phyloP scores from a whole-genome alignment of 2,797 vertebrate genomes.

The Sebastes diaconus region DNA sequence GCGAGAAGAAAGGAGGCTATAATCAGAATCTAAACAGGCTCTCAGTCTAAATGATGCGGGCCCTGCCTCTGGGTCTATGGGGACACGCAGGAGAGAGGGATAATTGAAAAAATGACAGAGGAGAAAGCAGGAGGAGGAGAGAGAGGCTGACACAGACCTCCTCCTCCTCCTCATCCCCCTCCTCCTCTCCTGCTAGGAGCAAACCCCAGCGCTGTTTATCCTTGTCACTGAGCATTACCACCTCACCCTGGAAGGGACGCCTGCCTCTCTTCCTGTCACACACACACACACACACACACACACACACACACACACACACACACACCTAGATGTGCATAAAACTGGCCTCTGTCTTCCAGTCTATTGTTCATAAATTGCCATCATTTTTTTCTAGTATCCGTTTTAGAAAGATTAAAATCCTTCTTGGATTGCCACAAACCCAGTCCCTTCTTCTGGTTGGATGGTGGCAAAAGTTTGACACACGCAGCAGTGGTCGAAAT shows the following conservation, averaged over 20 bases:
- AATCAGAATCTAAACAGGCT: constrained; percentile 84
- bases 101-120: constrained; percentile 87
- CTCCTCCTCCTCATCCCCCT: constrained; percentile 29
- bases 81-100: constrained; percentile 76
- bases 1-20: constrained; percentile 74
- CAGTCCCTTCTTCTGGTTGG: not conserved
- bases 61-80: constrained; percentile 72
- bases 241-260: constrained; percentile 67
- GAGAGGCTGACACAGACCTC: constrained; percentile 66
- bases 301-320: constrained; percentile 13
- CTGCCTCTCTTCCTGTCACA: constrained; percentile 43
- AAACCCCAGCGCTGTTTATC: constrained; percentile 84
- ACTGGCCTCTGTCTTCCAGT: not conserved
- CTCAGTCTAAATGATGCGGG: constrained; percentile 82
- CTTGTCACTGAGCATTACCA: constrained; percentile 85
- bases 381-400: not conserved
- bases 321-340: not conserved
- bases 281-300: constrained; percentile 24
- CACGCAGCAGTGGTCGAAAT: not conserved
- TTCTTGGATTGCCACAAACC: not conserved
- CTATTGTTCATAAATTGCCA: constrained; percentile 23
- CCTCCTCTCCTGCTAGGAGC: constrained; percentile 64
- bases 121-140: constrained; percentile 71
- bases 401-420: not conserved
- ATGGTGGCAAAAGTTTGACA: constrained; percentile 3